A percentile compares a stretch with the other conserved stretches of the same genome.
Evolutionary conservation across 2,797 vertebrate genomes (phyloP).

Genomic region (Acanthis flammea): DNA sequence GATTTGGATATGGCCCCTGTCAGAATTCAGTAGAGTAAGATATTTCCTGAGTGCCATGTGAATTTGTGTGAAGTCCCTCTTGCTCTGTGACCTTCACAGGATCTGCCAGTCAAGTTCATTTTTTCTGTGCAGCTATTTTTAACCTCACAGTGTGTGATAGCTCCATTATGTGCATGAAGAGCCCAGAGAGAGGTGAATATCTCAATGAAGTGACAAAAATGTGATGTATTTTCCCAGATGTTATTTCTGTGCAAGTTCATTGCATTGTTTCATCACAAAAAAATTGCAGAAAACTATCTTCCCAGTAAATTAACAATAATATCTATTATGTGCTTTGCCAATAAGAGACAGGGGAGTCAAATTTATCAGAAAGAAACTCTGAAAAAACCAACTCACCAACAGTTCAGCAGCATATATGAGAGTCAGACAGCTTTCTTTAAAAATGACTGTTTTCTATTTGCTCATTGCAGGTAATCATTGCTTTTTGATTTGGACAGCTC

Average conservation of each 20-base stretch:
- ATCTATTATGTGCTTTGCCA: background rate
- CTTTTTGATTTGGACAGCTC: background rate
- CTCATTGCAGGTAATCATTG: background rate
- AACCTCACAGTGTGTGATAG: background rate
- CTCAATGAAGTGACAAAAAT: background rate
- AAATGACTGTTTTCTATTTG: background rate
- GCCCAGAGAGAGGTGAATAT: background rate
- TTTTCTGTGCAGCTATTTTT: background rate
- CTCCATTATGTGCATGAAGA: background rate
- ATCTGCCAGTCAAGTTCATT: background rate
- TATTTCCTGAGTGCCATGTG: background rate
- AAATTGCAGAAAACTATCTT: background rate
- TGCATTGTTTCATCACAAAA: background rate
- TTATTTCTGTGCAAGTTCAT: background rate
- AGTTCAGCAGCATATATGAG: background rate
- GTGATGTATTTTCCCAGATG: background rate
- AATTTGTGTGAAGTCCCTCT: background rate
- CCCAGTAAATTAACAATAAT: background rate
- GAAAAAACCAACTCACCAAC: background rate
- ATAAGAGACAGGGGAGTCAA: background rate
- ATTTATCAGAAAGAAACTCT: background rate
- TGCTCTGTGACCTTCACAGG: background rate
- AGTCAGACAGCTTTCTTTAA: background rate
- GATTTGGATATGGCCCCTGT: background rate
- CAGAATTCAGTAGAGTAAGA: background rate